Evolutionary conservation across 1,140 invertebrate genomes (phyloP).

Genomic region (Papilio glaucus): DNA sequence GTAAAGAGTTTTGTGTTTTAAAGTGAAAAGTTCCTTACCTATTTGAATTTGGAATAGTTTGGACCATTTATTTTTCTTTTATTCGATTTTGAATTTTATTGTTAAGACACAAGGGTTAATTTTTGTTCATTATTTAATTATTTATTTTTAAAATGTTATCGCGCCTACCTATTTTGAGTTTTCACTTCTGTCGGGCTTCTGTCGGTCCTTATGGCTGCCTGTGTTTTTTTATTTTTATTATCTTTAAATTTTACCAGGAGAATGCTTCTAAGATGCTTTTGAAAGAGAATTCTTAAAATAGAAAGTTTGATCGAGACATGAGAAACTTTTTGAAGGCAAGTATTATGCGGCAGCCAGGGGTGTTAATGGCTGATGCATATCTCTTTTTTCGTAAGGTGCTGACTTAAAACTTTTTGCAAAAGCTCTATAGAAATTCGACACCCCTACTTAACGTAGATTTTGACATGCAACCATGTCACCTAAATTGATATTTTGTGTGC

Average conservation of each 20-base stretch:
- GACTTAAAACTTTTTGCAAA: constrained; percentile 15
- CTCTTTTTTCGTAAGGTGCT: constrained; percentile 10
- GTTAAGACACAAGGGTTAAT: too few relatives aligned
- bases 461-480: neutral
- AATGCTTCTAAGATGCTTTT: neutral
- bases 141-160: too few relatives aligned
- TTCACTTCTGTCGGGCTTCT: too few relatives aligned
- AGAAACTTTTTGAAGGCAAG: constrained; percentile 12
- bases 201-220: too few relatives aligned
- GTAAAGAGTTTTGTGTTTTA: too few relatives aligned
- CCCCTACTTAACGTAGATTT: neutral
- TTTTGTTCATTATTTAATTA: too few relatives aligned
- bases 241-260: neutral
- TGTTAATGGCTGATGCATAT: constrained; percentile 21
- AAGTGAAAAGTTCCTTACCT: too few relatives aligned
- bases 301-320: constrained; percentile 5
- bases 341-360: constrained; percentile 10
- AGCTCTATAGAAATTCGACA: constrained; percentile 16
- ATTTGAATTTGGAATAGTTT: too few relatives aligned
- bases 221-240: too few relatives aligned
- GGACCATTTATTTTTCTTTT: too few relatives aligned
- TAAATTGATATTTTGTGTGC: neutral
- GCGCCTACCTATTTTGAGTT: too few relatives aligned
- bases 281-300: constrained; percentile 14
- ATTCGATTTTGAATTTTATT: too few relatives aligned